Base-by-base conservation (phyloP, 2,113 vertebrate species). In the Sprattus sprattus region DNA sequence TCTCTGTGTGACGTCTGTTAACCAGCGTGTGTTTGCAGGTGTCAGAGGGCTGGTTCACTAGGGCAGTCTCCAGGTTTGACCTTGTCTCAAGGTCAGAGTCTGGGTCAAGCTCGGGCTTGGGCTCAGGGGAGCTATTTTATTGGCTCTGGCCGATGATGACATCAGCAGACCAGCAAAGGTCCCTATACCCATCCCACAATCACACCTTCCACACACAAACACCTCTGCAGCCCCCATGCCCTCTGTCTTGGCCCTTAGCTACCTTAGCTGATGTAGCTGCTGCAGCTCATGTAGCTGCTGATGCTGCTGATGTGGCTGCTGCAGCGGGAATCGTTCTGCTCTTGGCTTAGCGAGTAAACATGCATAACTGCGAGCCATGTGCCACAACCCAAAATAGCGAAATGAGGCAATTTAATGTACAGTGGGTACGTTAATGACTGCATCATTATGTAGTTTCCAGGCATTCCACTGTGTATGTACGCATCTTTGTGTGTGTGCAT, bases 21-120 rank as follows among this genome's bases (percentile, higher is more conserved):
- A 39, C 13, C 3, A 85, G 81, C 32, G 50, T 81, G 87, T 90
- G 60, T 95, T 93, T 94, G 32, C 91, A 92, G 93, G 92, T 94
- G 52, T 88, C 89, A 92, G 91, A 93, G 78, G 94, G 92, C 88
- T 92, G 90, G 93, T 91, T 93, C 93, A 94, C 64, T 50, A 83
- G 85, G 28, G 10, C 81, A 32, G 82, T 84, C 18, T 85, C 89
- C 83, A 82, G 45, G 20, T 91, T 84, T 87, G 85, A 64, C 49
- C 81, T 81, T 81, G 82, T 85, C 0, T 87, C 89, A 85, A 85
- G 75, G 22, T 83, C 85, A 78, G 81, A 60, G 10, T 52, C 46
- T 86, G 89, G 84, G 85, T 89, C 88, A 86, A 89, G 90, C 67
- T 88, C 64, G 84, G 83, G 50, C 52, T 81, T 78, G 81, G 84